phyloP scores from a whole-genome alignment of 1,140 invertebrate genomes.

The Drosophila asahinai region DNA sequence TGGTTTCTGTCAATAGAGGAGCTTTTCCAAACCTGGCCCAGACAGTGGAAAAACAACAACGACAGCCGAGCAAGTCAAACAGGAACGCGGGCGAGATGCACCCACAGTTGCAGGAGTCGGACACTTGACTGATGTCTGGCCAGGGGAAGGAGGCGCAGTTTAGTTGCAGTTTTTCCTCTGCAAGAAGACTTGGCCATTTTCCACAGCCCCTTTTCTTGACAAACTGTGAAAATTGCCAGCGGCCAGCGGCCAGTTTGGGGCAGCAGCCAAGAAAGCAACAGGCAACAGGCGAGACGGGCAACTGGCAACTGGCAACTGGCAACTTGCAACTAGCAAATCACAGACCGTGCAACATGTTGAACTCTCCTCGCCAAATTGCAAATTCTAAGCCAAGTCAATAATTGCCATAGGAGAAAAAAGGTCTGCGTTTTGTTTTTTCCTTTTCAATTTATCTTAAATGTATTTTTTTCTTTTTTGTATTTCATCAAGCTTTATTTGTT shows the following conservation, averaged over 20 bases:
- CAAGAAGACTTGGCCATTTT: slow-evolving; percentile 17
- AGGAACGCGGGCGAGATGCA: slow-evolving; percentile 45
- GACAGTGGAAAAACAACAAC: slow-evolving; percentile 46
- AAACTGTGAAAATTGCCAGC: slow-evolving; percentile 72
- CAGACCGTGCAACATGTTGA: slow-evolving; percentile 67
- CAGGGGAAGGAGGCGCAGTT: slow-evolving; percentile 22
- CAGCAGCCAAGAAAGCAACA: slow-evolving; percentile 50
- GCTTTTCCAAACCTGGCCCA: slow-evolving; percentile 66
- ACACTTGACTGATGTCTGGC: slow-evolving; percentile 66
- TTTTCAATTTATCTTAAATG: slow-evolving; percentile 38
- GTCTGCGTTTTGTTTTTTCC: slow-evolving; percentile 8
- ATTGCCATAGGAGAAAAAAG: slow-evolving; percentile 24
- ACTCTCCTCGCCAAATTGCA: slow-evolving; percentile 45
- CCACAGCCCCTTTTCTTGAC: slow-evolving; percentile 24
- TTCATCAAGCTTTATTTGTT: neutral
- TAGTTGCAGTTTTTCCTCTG: slow-evolving; percentile 36
- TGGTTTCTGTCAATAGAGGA: slow-evolving; percentile 79
- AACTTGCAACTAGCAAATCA: slow-evolving; percentile 56
- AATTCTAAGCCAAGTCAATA: slow-evolving; percentile 49
- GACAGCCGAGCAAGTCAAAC: slow-evolving; percentile 32
- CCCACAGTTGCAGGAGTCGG: slow-evolving; percentile 64
- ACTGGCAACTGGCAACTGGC: slow-evolving; percentile 55
- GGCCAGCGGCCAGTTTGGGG: slow-evolving; percentile 63
- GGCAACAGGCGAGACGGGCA: slow-evolving; percentile 25
- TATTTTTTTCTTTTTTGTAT: slow-evolving; percentile 29